Conservation (phyloP, 2,797 vertebrate species). For the Prunella strophiata region DNA sequence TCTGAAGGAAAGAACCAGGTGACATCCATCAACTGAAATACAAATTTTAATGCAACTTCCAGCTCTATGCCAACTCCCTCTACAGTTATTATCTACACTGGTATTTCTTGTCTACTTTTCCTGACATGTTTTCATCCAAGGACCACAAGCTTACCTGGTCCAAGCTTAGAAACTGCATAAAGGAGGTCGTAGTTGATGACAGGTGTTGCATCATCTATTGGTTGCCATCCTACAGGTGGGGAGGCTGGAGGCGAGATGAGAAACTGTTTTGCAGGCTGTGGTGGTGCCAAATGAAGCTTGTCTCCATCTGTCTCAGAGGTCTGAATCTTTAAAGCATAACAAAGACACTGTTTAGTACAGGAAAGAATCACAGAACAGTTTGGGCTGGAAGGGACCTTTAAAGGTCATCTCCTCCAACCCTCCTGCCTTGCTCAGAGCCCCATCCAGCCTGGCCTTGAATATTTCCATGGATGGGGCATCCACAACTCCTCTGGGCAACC, state of each 20-base stretch:
- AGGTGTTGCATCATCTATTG: slow-evolving; percentile 84
- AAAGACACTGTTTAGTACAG: not conserved
- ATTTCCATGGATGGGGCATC: not conserved
- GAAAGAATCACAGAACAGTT: not conserved
- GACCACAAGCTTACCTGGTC: slow-evolving; percentile 78
- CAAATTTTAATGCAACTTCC: not conserved
- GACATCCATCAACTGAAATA: not conserved
- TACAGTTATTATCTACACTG: not conserved
- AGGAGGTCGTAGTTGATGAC: slow-evolving; percentile 90
- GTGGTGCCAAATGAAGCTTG: slow-evolving; percentile 87
- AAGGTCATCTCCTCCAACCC: not conserved
- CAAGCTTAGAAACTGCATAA: slow-evolving; percentile 86
- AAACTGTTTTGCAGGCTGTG: slow-evolving; percentile 88
- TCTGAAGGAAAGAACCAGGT: not conserved
- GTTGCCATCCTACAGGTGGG: slow-evolving; percentile 86
- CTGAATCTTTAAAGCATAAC: slow-evolving; percentile 79
- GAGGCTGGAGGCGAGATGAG: slow-evolving; percentile 89
- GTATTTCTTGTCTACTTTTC: not conserved
- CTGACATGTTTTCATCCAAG: not conserved
- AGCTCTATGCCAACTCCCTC: not conserved
- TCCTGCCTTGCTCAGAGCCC: not conserved
- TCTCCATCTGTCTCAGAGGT: slow-evolving; percentile 83
- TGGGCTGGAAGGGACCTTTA: not conserved
- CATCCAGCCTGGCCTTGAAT: not conserved
- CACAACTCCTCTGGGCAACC: not conserved